Percentiles rank a stretch among this genome's conserved stretches.
phyloP scores from a whole-genome alignment of 2,113 vertebrate species.

The Phyllopteryx taeniolatus region DNA sequence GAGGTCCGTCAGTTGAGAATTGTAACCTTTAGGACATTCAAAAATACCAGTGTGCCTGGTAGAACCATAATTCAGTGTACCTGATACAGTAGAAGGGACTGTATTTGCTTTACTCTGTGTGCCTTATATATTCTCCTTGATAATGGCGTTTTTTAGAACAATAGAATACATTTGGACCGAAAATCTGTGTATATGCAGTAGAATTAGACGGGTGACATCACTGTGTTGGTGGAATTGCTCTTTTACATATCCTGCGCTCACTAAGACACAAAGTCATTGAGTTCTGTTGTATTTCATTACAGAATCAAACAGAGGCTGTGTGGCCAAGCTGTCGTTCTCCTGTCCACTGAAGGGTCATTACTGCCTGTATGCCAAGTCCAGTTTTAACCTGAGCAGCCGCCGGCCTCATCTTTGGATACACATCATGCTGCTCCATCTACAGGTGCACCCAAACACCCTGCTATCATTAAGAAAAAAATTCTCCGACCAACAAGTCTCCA shows the following conservation, averaged over 20 bases:
- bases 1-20: too few relatives aligned
- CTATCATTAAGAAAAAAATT: not conserved
- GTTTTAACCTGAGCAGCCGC: constrained; percentile 82
- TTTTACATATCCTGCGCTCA: not conserved
- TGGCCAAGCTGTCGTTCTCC: constrained; percentile 88
- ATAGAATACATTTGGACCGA: too few relatives aligned
- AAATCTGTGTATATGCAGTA: too few relatives aligned
- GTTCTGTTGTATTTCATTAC: not conserved
- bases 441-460: constrained; percentile 69
- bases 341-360: constrained; percentile 90
- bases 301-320: constrained; percentile 81
- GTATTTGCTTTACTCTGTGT: too few relatives aligned
- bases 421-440: constrained; percentile 90
- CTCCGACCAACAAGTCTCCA: not conserved
- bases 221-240: not conserved
- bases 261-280: not conserved
- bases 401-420: constrained; percentile 91
- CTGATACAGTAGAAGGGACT: too few relatives aligned
- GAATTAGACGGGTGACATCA: too few relatives aligned
- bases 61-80: too few relatives aligned
- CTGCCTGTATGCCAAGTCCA: constrained; percentile 91
- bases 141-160: too few relatives aligned
- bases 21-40: too few relatives aligned
- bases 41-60: too few relatives aligned
- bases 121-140: too few relatives aligned